Conservation (phyloP, 1,140 invertebrate species). For the Listronotus oregonensis region DNA sequence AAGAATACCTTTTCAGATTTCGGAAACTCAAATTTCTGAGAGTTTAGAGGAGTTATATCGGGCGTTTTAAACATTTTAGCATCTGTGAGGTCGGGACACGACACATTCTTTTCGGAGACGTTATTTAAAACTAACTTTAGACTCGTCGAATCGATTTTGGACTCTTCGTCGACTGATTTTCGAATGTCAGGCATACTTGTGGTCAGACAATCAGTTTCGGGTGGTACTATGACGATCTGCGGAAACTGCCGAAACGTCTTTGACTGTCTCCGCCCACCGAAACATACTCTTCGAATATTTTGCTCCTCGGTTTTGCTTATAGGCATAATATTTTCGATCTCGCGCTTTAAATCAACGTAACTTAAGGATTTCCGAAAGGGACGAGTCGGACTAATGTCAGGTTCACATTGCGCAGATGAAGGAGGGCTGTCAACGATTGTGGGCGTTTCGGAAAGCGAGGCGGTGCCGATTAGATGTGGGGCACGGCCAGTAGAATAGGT, state of each 20-base stretch:
- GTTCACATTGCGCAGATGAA: not conserved
- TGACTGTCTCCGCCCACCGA: conserved; percentile 36
- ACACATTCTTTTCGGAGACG: conserved; percentile 43
- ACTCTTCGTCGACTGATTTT: conserved; percentile 17
- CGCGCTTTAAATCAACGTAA: conserved; percentile 49
- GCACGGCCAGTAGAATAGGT: conserved; percentile 44
- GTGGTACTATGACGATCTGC: conserved; percentile 49
- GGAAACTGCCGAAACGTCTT: conserved; percentile 46
- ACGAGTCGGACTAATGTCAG: conserved; percentile 4
- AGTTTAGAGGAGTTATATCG: not conserved
- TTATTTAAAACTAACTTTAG: conserved; percentile 34
- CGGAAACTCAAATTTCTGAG: not conserved
- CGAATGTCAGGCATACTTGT: conserved; percentile 43
- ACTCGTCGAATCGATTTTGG: not conserved
- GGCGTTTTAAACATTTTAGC: conserved; percentile 22
- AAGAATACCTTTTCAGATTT: not conserved
- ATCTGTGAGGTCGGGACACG: conserved; percentile 49
- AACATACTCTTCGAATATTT: conserved; percentile 13
- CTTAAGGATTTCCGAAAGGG: conserved; percentile 47
- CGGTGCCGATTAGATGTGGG: conserved; percentile 27
- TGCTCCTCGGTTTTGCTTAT: conserved; percentile 35
- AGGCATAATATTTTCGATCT: conserved; percentile 50
- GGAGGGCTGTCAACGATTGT: not conserved
- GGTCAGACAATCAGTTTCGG: conserved; percentile 42
- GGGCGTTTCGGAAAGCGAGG: not conserved